phyloP scores from a whole-genome alignment of 2,797 vertebrate genomes.

The Acrocephalus scirpaceus region DNA sequence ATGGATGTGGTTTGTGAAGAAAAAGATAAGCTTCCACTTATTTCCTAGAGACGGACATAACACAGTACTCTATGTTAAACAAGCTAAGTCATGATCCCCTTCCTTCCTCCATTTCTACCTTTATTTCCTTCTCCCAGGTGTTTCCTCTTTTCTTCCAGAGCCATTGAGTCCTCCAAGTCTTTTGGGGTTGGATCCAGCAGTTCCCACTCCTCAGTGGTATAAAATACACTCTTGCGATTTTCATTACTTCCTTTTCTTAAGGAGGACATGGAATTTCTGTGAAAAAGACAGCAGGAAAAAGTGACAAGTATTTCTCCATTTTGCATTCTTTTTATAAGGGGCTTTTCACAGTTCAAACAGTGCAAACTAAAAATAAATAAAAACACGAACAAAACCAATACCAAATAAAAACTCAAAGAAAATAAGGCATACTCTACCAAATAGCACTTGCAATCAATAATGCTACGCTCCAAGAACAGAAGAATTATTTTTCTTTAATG shows the following conservation, averaged over 20 bases:
- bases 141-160: slow-evolving; percentile 77
- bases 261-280: slow-evolving; percentile 93
- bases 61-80: neutral
- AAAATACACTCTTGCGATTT: slow-evolving; percentile 89
- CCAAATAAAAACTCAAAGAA: neutral
- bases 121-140: slow-evolving; percentile 77
- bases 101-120: slow-evolving; percentile 63
- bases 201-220: slow-evolving; percentile 95
- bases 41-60: neutral
- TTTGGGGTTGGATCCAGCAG: slow-evolving; percentile 87
- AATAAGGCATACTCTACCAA: neutral
- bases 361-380: neutral
- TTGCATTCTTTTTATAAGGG: neutral
- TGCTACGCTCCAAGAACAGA: neutral
- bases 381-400: neutral
- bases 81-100: neutral
- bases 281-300: neutral
- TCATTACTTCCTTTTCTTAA: slow-evolving; percentile 85
- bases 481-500: neutral
- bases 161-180: slow-evolving; percentile 82
- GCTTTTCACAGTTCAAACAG: neutral
- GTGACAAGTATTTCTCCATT: neutral
- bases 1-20: neutral
- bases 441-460: neutral
- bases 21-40: neutral